Conservation (phyloP, 1,140 invertebrate genomes). For the Leptinotarsa texana region DNA sequence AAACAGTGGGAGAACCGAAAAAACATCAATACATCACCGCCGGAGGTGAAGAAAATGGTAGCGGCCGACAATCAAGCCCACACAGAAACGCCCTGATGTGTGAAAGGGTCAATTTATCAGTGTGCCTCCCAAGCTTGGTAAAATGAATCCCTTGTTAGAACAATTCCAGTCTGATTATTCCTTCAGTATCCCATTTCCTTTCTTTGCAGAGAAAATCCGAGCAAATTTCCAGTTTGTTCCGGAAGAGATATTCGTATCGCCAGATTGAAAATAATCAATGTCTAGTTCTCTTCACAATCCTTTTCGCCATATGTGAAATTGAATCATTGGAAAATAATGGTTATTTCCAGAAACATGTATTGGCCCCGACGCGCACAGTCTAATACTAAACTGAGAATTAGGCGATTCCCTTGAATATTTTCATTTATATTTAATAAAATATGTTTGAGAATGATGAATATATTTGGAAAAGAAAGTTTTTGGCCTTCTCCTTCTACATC, state of each 20-base stretch:
- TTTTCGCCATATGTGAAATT: no score
- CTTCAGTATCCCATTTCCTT: neutral
- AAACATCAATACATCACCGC: neutral
- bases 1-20: neutral
- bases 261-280: no score
- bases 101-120: constrained; percentile 6
- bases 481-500: no score
- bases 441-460: no score
- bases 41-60: neutral
- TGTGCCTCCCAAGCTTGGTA: neutral
- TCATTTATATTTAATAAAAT: no score
- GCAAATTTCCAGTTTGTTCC: neutral
- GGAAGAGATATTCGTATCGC: neutral
- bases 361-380: no score
- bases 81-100: neutral
- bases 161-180: neutral
- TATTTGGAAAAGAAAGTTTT: no score
- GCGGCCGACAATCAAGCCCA: neutral
- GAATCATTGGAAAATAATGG: no score
- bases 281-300: no score
- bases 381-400: no score
- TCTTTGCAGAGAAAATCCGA: neutral
- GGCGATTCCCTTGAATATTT: no score
- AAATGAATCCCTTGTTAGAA: neutral
- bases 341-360: no score